Evolutionary conservation across 2,113 vertebrate genomes (phyloP), one percentile per base, ranked within the genome.

Genomic region (Thunnus thynnus): DNA sequence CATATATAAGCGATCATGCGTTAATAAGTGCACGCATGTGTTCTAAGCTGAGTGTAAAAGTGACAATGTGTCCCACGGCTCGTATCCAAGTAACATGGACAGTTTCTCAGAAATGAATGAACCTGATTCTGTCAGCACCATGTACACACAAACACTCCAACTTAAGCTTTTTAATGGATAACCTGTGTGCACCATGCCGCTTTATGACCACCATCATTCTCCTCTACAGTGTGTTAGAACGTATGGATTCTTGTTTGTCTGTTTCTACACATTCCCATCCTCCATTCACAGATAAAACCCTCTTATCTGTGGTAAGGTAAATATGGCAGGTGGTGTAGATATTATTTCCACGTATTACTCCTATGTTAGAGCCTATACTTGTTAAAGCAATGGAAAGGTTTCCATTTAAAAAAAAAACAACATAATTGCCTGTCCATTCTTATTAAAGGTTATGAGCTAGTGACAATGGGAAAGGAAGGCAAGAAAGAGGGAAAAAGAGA

Each of bases 11-110:
- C 83, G 66, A 85, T 86, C 79, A 79, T 67, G 88, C 20, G 8
- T 86, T 76, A 85, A 88, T 90, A 84, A 84, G 74, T 72, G 78
- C 77, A 84, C 84, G 44, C 79, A 32, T 44, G 25, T 88, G 87
- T 80, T 85, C 78, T 66, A 73, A 83, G 72, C 63, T 3, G 56
- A 61, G 76, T 54, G 70, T 84, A 72, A 71, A 80, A 80, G 72
- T 82, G 82, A 83, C 63, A 69, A 57, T 50, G 46, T 82, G 86
- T 88, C 83, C 68, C 71, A 74, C 46, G 76, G 61, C 77, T 47
- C 47, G 79, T 79, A 30, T 86, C 86, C 78, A 81, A 80, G 77
- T 76, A 88, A 83, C 80, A 62, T 32, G 72, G 83, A 72, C 88
- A 4, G 77, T 87, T 89, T 82, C 85, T 88, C 62, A 71, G 74